phyloP scores from a whole-genome alignment of 2,888 invertebrate species.

The Lissonota sp. region DNA sequence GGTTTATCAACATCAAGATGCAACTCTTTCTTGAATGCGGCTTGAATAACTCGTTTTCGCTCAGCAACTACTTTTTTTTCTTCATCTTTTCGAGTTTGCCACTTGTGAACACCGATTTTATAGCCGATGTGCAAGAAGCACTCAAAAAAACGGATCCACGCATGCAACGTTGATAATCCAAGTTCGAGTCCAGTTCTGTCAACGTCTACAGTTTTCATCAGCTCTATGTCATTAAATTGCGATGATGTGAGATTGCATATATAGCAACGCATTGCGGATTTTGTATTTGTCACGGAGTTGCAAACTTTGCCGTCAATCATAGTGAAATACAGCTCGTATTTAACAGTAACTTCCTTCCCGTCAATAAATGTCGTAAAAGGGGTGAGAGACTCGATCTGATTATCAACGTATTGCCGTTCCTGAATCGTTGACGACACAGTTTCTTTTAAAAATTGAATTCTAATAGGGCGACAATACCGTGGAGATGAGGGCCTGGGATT shows the following conservation, averaged over 20 bases:
- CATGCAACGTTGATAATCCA: slow-evolving; percentile 48
- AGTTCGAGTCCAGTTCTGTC: slow-evolving; percentile 24
- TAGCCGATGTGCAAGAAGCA: slow-evolving; percentile 12
- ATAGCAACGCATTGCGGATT: slow-evolving; percentile 3
- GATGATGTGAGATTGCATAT: slow-evolving; percentile 14
- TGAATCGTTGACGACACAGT: not conserved
- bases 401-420: slow-evolving; percentile 22
- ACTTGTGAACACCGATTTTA: slow-evolving; percentile 7
- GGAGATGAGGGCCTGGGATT: slow-evolving; percentile 9
- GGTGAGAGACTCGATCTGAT: slow-evolving; percentile 31
- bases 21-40: not conserved
- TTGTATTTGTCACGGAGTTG: slow-evolving; percentile 21
- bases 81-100: slow-evolving; percentile 12
- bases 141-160: slow-evolving; percentile 34
- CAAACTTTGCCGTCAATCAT: slow-evolving; percentile 23
- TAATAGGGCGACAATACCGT: slow-evolving; percentile 6
- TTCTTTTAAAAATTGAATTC: slow-evolving; percentile 3
- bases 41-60: not conserved
- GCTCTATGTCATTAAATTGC: slow-evolving; percentile 38
- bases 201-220: slow-evolving; percentile 27
- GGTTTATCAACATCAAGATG: not conserved
- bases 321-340: slow-evolving; percentile 17
- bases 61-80: not conserved
- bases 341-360: slow-evolving; percentile 17
- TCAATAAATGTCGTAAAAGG: slow-evolving; percentile 14